phyloP scores from a whole-genome alignment of 2,113 vertebrate species.

The Alces alces region DNA sequence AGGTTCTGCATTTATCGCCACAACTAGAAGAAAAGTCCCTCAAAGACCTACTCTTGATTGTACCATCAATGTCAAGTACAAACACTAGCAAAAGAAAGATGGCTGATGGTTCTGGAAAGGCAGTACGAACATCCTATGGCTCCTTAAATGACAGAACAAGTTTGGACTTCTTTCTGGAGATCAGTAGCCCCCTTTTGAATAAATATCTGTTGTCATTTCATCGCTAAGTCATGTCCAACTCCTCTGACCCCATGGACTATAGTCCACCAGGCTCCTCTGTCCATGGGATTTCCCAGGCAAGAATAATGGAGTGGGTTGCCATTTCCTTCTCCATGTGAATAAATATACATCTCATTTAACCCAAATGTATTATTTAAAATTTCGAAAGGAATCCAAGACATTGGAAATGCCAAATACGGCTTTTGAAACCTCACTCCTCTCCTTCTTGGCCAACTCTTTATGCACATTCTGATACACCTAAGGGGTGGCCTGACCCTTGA shows the following conservation, averaged over 20 bases:
- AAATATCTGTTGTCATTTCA: neutral
- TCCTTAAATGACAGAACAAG: neutral
- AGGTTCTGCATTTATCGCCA: neutral
- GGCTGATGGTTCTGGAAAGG: neutral
- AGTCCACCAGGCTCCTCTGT: neutral
- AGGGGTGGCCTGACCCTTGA: neutral
- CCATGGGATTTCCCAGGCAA: neutral
- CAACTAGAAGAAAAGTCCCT: neutral
- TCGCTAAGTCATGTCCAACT: neutral
- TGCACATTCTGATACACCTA: neutral
- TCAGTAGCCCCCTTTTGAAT: neutral
- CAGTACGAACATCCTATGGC: neutral
- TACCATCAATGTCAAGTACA: neutral
- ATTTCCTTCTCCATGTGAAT: neutral
- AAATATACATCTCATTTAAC: neutral
- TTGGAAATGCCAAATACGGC: neutral
- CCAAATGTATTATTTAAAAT: neutral
- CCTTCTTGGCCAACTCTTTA: neutral
- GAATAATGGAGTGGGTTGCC: neutral
- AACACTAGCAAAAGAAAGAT: neutral
- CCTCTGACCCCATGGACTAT: neutral
- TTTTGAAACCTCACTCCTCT: neutral
- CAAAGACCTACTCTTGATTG: neutral
- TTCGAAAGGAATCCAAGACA: neutral
- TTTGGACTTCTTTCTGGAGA: neutral